Evolutionary conservation across 2,888 invertebrate genomes (phyloP).

Genomic region (Ochropleura plecta): DNA sequence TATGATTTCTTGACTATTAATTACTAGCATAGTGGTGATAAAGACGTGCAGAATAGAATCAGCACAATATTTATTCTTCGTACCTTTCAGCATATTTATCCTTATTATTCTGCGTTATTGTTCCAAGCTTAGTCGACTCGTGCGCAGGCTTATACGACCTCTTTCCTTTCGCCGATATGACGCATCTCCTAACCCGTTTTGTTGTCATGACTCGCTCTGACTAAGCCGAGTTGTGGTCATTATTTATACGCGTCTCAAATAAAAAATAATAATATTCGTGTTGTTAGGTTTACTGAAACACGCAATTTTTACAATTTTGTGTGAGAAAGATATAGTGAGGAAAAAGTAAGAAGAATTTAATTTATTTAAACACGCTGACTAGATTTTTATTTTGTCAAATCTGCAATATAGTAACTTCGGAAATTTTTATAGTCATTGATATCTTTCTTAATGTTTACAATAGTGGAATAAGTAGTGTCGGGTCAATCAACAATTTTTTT

Average conservation of each 20-base stretch:
- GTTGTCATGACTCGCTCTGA: conserved; percentile 73
- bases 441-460: neutral
- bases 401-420: neutral
- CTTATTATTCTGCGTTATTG: conserved; percentile 48
- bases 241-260: conserved; percentile 69
- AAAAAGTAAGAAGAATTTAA: no score
- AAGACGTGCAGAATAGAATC: neutral
- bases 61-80: conserved; percentile 4
- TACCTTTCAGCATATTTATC: conserved; percentile 19
- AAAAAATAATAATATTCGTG: conserved; percentile 50
- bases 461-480: no score
- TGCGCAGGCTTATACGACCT: conserved; percentile 66
- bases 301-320: neutral
- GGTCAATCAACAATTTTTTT: no score
- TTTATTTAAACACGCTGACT: no score
- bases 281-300: conserved; percentile 24
- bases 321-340: neutral
- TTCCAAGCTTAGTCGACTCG: conserved; percentile 40
- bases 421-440: neutral
- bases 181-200: conserved; percentile 77
- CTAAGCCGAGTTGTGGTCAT: conserved; percentile 74
- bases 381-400: no score
- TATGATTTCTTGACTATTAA: neutral
- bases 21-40: neutral
- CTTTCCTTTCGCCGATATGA: conserved; percentile 69